Base-by-base conservation (phyloP, 2,113 vertebrate species). In the Morphnarchus princeps region DNA sequence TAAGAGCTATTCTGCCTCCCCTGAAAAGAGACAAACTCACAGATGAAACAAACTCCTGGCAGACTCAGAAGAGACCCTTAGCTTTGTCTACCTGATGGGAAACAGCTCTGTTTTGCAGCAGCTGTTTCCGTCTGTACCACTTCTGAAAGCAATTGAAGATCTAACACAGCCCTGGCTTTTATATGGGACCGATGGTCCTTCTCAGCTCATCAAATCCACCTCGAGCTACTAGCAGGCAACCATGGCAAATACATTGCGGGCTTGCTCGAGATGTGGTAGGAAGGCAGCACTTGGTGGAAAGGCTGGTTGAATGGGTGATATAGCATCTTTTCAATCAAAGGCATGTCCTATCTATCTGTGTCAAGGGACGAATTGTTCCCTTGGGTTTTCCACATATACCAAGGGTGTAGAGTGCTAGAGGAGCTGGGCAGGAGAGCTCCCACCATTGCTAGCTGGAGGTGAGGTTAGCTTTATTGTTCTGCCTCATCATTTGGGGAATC, bases 1-100 rank as follows among this genome's bases (percentile, higher is more conserved):
- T 90, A 95, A 80, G 87, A 82, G 77, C 65, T 76, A 26, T 95
- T 96, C 78, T 42, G 45, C 45, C 38, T 93, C 24, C 42, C n/a
- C 20, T 73, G 83, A 58, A 96, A 79, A 69, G 13, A 61, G 63
- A 34, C 18, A 52, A 81, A 85, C n/a, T 80, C 7, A 1, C n/a
- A 40, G 67, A 88, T 62, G 76, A 87, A 73, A 58, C 57, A 40
- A 88, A 83, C 72, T 87, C 63, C 54, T 65, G 38, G 54, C 45
- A 34, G 77, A 73, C 4, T 32, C 0, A 0, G 49, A 59, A 69
- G 62, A 69, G 55, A 63, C 59, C 43, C 50, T 83, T 58, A 43
- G 16, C 70, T 91, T 58, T 93, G 61, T 45, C 65, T 16, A 69
- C 89, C 40, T 69, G 89, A 85, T 84, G 91, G 77, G 70, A 89